Conservation (phyloP, 2,797 vertebrate genomes). For the Tinamus major region DNA sequence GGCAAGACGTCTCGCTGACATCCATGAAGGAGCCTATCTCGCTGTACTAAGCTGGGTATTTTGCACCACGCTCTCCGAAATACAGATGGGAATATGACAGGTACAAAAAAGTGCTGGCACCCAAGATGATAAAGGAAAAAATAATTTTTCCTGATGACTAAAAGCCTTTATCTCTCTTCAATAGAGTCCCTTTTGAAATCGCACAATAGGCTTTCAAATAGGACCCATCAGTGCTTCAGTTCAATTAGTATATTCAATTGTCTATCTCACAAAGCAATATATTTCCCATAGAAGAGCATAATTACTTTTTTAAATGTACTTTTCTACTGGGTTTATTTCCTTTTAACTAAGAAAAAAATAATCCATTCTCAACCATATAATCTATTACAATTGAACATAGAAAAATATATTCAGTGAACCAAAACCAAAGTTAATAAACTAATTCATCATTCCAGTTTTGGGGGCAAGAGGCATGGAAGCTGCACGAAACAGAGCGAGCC, state of each 20-base stretch:
- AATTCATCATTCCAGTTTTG: background rate
- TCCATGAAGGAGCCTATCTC: background rate
- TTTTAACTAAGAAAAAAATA: background rate
- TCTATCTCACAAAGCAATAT: slow-evolving; percentile 21
- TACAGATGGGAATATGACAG: background rate
- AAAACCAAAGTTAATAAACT: background rate
- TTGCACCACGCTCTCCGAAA: background rate
- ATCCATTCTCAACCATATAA: background rate
- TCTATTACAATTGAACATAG: background rate
- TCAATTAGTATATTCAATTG: slow-evolving; percentile 10
- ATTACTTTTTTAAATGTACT: background rate
- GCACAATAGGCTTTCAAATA: slow-evolving; percentile 17
- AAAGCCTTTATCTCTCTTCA: slow-evolving; percentile 27
- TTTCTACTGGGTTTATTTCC: background rate
- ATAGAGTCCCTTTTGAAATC: background rate
- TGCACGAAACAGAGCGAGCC: background rate
- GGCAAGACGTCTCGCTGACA: background rate
- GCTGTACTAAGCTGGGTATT: background rate
- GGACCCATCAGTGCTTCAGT: background rate
- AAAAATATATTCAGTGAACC: background rate
- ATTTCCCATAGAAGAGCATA: slow-evolving; percentile 16
- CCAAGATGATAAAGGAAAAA: background rate
- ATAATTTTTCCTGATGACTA: background rate
- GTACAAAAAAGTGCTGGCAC: background rate
- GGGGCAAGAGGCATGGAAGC: background rate